Evolutionary conservation across 2,113 vertebrate genomes (phyloP), one percentile per base, ranked within the genome.

Genomic region (Strix aluco): DNA sequence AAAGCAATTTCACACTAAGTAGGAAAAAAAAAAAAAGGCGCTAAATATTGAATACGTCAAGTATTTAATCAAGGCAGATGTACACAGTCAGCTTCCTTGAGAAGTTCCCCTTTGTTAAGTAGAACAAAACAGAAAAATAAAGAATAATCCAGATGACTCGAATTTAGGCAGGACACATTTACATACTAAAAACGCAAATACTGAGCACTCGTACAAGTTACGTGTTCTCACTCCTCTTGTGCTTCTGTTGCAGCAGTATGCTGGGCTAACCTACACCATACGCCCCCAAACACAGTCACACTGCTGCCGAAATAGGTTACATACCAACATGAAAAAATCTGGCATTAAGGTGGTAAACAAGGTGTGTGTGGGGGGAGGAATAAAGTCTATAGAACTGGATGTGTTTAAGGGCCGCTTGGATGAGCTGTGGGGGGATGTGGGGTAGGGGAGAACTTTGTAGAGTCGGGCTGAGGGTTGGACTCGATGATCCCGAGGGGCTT

Each of bases 141-240:
- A 81, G 51, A 73, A 38, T 30, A 67, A 89, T 23, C 29, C 63
- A 47, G 10, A 36, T 19, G 5, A 70, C 23, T 67, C 1, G 0
- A 69, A n/a, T 47, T 63, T 21, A 40, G 38, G 52, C 57, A 93
- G 42, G 77, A 15, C 46, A 16, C 9, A 21, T 8, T 7, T 3
- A 52, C 15, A 42, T 9, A 6, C 2, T 2, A 36, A 63, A 88
- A 72, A 32, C 1, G 11, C 54, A 57, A 67, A 55, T 5, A n/a
- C 10, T 2, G 3, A 59, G 34, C 10, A 4, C 29, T 66, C 0
- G 0, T 47, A 9, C n/a, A 47, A 51, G 70, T n/a, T 32, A 7
- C 0, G 0, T 8, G 26, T 27, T 75, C 66, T 69, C 57, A 46
- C 18, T 38, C 74, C 46, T 38, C 57, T 38, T 11, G 10, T 9